Base-by-base conservation (phyloP, 2,113 vertebrate species). In the Trogon surrucura region DNA sequence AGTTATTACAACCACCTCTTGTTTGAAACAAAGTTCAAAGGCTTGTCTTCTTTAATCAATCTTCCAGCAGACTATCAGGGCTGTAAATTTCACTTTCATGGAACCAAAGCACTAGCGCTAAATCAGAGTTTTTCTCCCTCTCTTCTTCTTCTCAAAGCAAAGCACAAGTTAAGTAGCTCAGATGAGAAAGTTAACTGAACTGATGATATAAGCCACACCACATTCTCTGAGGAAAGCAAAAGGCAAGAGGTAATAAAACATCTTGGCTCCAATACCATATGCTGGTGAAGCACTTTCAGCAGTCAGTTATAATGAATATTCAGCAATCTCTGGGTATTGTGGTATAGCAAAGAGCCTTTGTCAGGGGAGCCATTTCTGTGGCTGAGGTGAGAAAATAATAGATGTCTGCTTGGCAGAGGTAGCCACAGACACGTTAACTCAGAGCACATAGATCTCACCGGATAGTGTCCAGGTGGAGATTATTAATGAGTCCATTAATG, bases 1-100 rank as follows among this genome's bases (percentile, higher is more conserved):
- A 85, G 93, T 96, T 97, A 97, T 97, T 94, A 96, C 93, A 95
- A 79, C 85, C 47, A 54, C 50, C 93, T 93, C 84, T 87, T 60
- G 62, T 94, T 96, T 96, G 94, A 96, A 96, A 96, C 85, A 48
- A 95, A 96, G 96, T 97, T 98, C 97, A 96, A 92, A 96, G 88
- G 69, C 92, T 95, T 95, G 96, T 83, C 91, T 32, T 84, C 93
- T 92, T 96, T 96, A 98, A 98, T 96, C 93, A 96, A 91, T 97
- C 94, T 96, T 62, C 87, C 77, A 88, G 71, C 83, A 93, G 82
- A 95, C 90, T 90, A 96, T 80, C 23, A 62, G 70, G 73, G 85
- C 88, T 82, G 82, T 95, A 97, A 97, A 98, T 97, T 96, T 96
- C 89, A 51, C 92, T 97, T 97, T 96, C 94, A 95, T 18, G 41